phyloP scores from a whole-genome alignment of 2,113 vertebrate species.

The Pantherophis guttatus region DNA sequence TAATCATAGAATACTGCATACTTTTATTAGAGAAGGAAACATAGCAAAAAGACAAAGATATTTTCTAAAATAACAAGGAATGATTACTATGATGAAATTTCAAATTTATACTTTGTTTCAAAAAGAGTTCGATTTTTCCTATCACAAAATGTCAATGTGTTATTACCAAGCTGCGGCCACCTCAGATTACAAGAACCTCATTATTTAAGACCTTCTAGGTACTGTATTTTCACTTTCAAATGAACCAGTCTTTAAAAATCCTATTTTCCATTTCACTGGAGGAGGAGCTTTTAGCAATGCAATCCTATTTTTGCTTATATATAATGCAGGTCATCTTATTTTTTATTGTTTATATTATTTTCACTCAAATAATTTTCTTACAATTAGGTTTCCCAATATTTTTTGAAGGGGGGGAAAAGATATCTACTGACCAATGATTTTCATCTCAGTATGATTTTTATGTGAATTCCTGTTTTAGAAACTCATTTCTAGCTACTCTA shows the following conservation, averaged over 20 bases:
- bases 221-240: conserved; percentile 56
- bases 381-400: not conserved
- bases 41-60: conserved; percentile 9
- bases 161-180: conserved; percentile 52
- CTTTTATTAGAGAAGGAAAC: conserved; percentile 30
- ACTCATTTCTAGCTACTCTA: not conserved
- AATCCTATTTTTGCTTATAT: not conserved
- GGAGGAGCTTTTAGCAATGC: not conserved
- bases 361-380: not conserved
- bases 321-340: conserved; percentile 19
- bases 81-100: conserved; percentile 53
- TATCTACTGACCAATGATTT: not conserved
- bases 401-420: not conserved
- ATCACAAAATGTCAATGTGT: conserved; percentile 58
- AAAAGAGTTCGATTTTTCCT: conserved; percentile 55
- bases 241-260: conserved; percentile 45
- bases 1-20: conserved; percentile 38
- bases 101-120: conserved; percentile 42
- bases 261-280: conserved; percentile 49
- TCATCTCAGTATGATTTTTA: not conserved
- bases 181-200: conserved; percentile 58
- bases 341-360: not conserved
- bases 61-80: conserved; percentile 39
- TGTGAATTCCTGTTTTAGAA: not conserved
- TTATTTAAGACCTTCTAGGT: conserved; percentile 64